Conservation (phyloP, 2,797 vertebrate species). For the Girardinus metallicus region DNA sequence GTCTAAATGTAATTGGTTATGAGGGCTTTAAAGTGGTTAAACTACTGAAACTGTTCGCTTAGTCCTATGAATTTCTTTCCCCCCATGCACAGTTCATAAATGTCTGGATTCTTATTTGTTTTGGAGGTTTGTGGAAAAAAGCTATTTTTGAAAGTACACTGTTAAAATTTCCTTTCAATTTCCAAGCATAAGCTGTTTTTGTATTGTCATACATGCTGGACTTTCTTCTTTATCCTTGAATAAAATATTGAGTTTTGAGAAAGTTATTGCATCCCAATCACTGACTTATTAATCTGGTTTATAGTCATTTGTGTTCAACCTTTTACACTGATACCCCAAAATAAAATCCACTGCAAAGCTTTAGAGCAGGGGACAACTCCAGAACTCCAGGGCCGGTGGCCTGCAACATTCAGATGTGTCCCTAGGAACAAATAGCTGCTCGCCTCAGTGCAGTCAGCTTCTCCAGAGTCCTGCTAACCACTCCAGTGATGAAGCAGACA, state of each 20-base stretch:
- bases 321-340: neutral
- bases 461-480: neutral
- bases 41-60: neutral
- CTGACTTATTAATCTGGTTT: neutral
- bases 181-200: neutral
- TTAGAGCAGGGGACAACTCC: neutral
- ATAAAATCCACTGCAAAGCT: neutral
- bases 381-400: neutral
- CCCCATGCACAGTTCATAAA: neutral
- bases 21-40: neutral
- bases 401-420: neutral
- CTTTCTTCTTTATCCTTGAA: slow-evolving; percentile 2
- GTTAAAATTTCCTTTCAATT: neutral
- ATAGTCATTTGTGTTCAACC: neutral
- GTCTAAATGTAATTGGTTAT: neutral
- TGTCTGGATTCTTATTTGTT: neutral
- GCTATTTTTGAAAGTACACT: neutral
- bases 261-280: neutral
- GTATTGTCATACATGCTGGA: slow-evolving; percentile 5
- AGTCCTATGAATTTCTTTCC: neutral
- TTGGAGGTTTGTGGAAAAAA: neutral
- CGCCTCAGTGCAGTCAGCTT: neutral
- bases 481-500: neutral
- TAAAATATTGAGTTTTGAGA: neutral
- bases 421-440: neutral